Evolutionary conservation across 1,140 invertebrate genomes (phyloP).

Genomic region (Orchesella cincta): DNA sequence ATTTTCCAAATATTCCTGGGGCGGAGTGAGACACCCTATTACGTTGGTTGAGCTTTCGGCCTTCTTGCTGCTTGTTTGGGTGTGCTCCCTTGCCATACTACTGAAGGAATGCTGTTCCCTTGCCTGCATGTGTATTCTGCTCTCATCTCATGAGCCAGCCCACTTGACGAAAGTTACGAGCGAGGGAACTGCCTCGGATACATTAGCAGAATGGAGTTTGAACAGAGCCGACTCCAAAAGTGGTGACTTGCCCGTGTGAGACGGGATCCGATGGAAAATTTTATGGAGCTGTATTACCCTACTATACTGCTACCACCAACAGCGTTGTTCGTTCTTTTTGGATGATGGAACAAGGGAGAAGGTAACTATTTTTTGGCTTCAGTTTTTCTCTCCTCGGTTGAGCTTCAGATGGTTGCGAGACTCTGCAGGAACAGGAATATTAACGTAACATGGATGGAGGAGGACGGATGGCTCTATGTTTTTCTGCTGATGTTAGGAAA

Average conservation of each 20-base stretch:
- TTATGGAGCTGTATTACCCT: too few relatives aligned
- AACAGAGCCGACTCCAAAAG: background rate
- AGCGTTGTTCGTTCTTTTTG: too few relatives aligned
- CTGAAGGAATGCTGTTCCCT: slow-evolving; percentile 15
- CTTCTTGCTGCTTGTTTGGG: slow-evolving; percentile 22
- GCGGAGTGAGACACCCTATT: slow-evolving; percentile 19
- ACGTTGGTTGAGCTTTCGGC: background rate
- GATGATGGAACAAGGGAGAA: too few relatives aligned
- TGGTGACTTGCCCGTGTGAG: background rate
- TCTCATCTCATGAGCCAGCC: background rate
- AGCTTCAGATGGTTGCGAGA: too few relatives aligned
- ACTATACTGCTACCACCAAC: too few relatives aligned
- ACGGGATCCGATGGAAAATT: too few relatives aligned
- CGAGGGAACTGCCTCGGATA: slow-evolving; percentile 10
- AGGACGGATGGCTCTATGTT: background rate
- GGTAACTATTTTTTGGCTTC: too few relatives aligned
- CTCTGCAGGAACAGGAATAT: too few relatives aligned
- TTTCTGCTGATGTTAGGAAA: background rate
- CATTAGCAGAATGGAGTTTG: background rate
- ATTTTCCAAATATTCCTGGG: slow-evolving; percentile 22
- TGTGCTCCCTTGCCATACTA: slow-evolving; percentile 25
- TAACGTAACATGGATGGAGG: too few relatives aligned
- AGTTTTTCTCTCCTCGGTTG: too few relatives aligned
- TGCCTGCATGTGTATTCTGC: slow-evolving; percentile 16
- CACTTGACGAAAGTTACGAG: slow-evolving; percentile 17